Evolutionary conservation across 1,140 invertebrate species (phyloP), one percentile per base, ranked within the genome.

Genomic region (Macrosteles quadrilineatus): DNA sequence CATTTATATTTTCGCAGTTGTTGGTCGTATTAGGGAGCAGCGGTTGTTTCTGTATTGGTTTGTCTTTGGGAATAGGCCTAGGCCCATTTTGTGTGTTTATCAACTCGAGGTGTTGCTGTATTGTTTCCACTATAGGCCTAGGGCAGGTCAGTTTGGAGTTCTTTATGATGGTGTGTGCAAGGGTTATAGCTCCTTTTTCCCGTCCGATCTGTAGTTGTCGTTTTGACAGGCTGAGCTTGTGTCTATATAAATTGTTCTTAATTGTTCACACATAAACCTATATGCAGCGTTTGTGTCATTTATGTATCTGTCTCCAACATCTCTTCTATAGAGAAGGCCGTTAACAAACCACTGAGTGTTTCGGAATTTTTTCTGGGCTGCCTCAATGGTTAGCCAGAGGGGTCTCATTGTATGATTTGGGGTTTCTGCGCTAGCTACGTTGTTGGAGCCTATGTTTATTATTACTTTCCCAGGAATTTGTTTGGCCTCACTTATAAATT

Each of bases 381-480:
- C 59, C n/a, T 63, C 59, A 12, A 63, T 63, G 9, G 59, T 63
- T 32, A 62, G 11, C 57, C 57, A 62, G n/a, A 62, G 57, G 30
- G 57, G 57, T 30, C 57, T 62, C 57, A 62, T 62, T 1, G 25
- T 2, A 11, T 62, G 2, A 23, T 62, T 62, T 2, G 57, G 57
- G 2, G 57, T 62, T 21, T 21, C 25, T 27, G 57, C n/a, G 2
- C 25, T n/a, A 2, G 2, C 23, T 62, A 62, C 23, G 11, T 62
- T 27, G 25, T 62, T 62, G n/a, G n/a, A n/a, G n/a, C n/a, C n/a
- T n/a, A n/a, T n/a, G n/a, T n/a, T 27, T 1, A 62, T 62, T 62
- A 62, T 11, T 62, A 62, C 25, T 62, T 62, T 62, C n/a, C 11
- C 25, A 1, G 57, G 57, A n/a, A 62, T 23, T 9, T 2, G 1